Base-by-base conservation (phyloP, 2,888 invertebrate genomes). In the Cheilosia variabilis region DNA sequence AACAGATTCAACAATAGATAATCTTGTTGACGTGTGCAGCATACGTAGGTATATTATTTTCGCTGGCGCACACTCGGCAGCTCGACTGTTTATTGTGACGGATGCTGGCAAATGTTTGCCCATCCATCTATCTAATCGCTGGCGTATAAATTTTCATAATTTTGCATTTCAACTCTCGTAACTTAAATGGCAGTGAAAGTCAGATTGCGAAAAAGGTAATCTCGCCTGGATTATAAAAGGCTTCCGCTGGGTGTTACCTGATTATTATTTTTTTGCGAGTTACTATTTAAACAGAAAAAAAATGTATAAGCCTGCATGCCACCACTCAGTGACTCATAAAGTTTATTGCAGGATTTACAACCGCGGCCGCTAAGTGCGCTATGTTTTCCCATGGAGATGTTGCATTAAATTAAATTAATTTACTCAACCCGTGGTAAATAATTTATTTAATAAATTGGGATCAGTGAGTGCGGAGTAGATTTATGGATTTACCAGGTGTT, bases 401-500 rank as follows among this genome's bases (percentile, higher is more conserved):
- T 53, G 72, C 68, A 72, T 71, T 82, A 72, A 77, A 66, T 77
- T 55, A 77, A 77, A 77, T 82, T 72, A 68, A 63, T 75, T 68
- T 73, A 77, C 66, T 72, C 60, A 82, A 66, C 66, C 71, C 47
- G 2, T 34, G 55, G 77, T 72, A 72, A 72, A 82, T 72, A 72
- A 43, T 53, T 66, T 63, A 19, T 53, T 73, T 57, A 66, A 75
- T 52, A 75, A 75, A 75, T 75, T 50, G 65, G 57, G 65, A 75
- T 75, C 65, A 75, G 50, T 10, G 37, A 75, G 78, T 69, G 69
- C 55, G 19, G 69, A 41, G 62, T 53, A 43, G 78, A 78, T 78
- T 78, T 78, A 78, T 71, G 69, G 69, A 41, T 69, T 71, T 71
- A 78, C 55, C 78, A 78, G 78, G 69, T 78, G 69, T 63, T 77